Evolutionary conservation across 2,888 invertebrate species (phyloP), one percentile per base, ranked within the genome.

Genomic region (Eucera pruinosa): DNA sequence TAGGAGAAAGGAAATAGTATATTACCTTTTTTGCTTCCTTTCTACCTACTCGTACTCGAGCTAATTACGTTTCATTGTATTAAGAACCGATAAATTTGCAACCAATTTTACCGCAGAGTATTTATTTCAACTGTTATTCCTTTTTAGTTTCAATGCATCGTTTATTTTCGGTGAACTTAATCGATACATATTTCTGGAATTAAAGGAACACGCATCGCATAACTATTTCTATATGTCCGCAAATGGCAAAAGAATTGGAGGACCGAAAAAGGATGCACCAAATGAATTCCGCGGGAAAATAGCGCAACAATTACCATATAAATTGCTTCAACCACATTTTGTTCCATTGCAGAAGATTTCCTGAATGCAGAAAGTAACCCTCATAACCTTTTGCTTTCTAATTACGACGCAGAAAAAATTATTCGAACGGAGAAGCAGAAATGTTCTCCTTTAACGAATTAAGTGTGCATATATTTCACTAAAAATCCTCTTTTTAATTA

Each of bases 301-400:
- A 43, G 57, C 47, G 33, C 20, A 27, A 54, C 87, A 91, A 90
- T 91, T 90, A 91, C 88, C 90, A 90, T 90, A 90, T 89, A 90
- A 89, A 91, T 90, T 89, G 89, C 85, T 74, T 71, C 58, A 62
- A 72, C 62, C 82, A 83, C 88, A 83, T 84, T 65, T 50, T 89
- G 81, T 85, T 64, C 33, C 57, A 55, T 45, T 67, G 62, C 71
- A 60, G 55, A 50, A 57, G 47, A 70, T 13, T 47, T 47, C n/a
- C 27, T 43, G 39, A 45, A 18, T 7, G 13, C 15, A 30, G 48
- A 57, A 30, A 47, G n/a, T n/a, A 43, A 36, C 48, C 18, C 15
- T 20, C 5, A 13, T 18, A 50, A 41, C 30, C 57, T 65, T 45
- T 45, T 33, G 23, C 25, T 66, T 27, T 23, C 11, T 55, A 61